Evolutionary conservation across 2,888 invertebrate genomes (phyloP), one percentile per base, ranked within the genome.

Genomic region (Amaurobius ferox): DNA sequence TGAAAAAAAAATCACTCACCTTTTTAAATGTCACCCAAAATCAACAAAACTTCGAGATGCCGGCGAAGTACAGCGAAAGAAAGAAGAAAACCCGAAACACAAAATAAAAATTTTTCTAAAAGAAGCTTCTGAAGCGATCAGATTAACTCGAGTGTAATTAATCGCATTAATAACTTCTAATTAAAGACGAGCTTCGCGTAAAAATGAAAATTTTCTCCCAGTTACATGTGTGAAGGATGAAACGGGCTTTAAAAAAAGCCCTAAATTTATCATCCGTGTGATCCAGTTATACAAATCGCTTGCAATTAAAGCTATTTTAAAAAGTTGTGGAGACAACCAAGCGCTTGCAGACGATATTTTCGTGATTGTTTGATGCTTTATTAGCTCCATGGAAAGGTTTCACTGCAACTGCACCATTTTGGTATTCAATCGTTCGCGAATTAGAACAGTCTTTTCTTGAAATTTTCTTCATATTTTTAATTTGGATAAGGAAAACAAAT

Each of bases 101-200:
- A 83, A 81, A 55, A 81, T 40, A 71, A 83, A 83, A 76, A 73
- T 64, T 29, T 71, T 32, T 23, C 62, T 44, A 73, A 76, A 85
- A 85, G 77, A 72, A 85, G 40, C 83, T 72, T 30, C 67, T 74
- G 74, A 76, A 81, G 83, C 83, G 83, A 85, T 77, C 77, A 72
- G 71, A 77, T 85, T 85, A 85, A 85, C 77, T 85, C 72, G 77
- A 30, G 66, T 72, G 77, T 85, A 85, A 85, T 85, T 85, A 85
- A 85, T 85, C 83, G 83, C 77, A 85, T 85, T 85, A 85, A 85
- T 85, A 85, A 85, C 83, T 85, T 85, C 83, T 85, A 85, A 85
- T 85, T 85, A 85, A 85, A 85, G 83, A 71, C 77, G 83, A 72
- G 83, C 62, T 77, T 29, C 40, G 77, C 83, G 77, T 85, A 85